These are phyloP conservation scores for Heliconius hermathena DNA, from an alignment of 1,140 invertebrate genomes.

Conservation along the genomic window DNA sequence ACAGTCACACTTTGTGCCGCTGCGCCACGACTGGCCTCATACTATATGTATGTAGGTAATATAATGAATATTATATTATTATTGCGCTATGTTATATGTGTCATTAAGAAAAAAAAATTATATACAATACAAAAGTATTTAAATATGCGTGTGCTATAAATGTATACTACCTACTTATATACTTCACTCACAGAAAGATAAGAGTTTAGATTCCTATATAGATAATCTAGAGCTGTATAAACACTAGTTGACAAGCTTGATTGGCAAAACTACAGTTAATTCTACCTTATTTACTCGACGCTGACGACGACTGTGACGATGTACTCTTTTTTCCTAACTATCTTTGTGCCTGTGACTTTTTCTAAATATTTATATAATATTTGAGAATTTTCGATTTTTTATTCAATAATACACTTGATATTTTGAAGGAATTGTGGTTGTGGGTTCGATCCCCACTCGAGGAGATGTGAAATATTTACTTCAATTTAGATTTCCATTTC, in stretches of 20 bases:
- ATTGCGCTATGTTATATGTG: neutral
- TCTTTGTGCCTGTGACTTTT: neutral
- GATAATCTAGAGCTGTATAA: conserved; percentile 26
- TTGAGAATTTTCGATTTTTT: neutral
- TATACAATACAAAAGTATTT: neutral
- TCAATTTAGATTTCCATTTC: too few species aligned
- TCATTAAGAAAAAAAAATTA: too few species aligned
- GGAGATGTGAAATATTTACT: too few species aligned
- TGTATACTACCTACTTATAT: neutral
- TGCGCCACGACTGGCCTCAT: too few species aligned
- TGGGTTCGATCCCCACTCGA: too few species aligned
- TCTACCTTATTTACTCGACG: conserved; percentile 18
- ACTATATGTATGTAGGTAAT: too few species aligned
- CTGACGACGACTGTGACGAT: neutral
- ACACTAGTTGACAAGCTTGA: conserved; percentile 31
- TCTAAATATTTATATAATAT: neutral
- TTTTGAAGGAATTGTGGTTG: neutral
- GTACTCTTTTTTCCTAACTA: neutral
- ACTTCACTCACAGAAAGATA: neutral
- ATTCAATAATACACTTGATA: neutral
- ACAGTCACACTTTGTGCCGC: too few species aligned
- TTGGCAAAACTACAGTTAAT: conserved; percentile 36
- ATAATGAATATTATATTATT: neutral
- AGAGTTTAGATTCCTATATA: conserved; percentile 24
- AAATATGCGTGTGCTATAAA: neutral